Conservation (phyloP, 2,888 invertebrate genomes). For the Abrostola triplasia region DNA sequence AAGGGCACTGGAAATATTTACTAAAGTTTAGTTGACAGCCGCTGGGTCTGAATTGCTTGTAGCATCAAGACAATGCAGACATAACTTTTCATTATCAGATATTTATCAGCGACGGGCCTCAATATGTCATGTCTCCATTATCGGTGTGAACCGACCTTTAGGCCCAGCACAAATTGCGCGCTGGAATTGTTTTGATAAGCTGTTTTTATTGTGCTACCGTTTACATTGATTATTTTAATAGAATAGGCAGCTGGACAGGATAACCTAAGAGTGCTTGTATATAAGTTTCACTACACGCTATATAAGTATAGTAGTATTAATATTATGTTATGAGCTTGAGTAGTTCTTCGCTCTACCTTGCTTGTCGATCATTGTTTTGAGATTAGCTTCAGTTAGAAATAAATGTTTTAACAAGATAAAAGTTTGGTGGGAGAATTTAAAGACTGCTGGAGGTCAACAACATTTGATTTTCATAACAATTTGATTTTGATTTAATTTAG, state of each 20-base stretch:
- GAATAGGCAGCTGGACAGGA: not conserved
- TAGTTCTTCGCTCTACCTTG: no score
- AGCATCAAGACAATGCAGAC: constrained; percentile 69
- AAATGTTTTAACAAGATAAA: no score
- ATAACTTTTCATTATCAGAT: constrained; percentile 75
- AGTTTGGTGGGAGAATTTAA: no score
- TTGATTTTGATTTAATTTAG: no score
- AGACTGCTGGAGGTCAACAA: no score
- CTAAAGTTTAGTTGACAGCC: constrained; percentile 38
- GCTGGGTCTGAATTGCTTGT: constrained; percentile 21
- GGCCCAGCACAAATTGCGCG: constrained; percentile 34
- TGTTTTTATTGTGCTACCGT: constrained; percentile 27
- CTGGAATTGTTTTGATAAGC: constrained; percentile 41
- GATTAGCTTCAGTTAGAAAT: no score
- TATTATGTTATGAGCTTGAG: no score
- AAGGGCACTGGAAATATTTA: constrained; percentile 36
- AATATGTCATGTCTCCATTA: constrained; percentile 83
- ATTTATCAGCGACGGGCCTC: constrained; percentile 73
- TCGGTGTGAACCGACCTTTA: constrained; percentile 72
- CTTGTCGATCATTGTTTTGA: no score
- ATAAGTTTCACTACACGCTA: no score
- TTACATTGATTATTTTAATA: constrained; percentile 10
- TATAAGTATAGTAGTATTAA: no score
- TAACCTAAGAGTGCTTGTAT: not conserved
- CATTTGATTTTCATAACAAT: no score